Evolutionary conservation across 2,888 invertebrate genomes (phyloP).

Genomic region (Nomada goodeniana): DNA sequence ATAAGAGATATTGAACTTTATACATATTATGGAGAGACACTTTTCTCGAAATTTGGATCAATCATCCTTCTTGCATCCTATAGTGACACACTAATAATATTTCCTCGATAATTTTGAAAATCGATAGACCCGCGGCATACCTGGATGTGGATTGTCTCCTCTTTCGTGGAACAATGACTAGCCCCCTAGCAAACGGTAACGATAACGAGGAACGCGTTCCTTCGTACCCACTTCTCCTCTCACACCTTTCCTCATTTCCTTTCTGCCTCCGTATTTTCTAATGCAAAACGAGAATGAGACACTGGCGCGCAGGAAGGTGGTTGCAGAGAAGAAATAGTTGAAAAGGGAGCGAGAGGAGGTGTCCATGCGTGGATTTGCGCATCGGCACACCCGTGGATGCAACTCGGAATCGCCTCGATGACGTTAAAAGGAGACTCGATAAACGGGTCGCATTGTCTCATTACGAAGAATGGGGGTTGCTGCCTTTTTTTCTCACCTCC

Average conservation of each 20-base stretch:
- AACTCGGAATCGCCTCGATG: constrained; percentile 69
- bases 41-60: too few species aligned
- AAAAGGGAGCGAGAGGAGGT: constrained; percentile 71
- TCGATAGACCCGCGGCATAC: not conserved
- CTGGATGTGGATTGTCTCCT: not conserved
- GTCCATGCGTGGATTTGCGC: constrained; percentile 80
- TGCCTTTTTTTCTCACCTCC: constrained; percentile 28
- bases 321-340: constrained; percentile 67
- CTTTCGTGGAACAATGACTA: constrained; percentile 33
- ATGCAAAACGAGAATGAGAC: constrained; percentile 56
- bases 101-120: not conserved
- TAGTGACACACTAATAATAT: too few species aligned
- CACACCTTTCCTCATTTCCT: constrained; percentile 26
- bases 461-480: constrained; percentile 59
- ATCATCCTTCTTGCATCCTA: too few species aligned
- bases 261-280: constrained; percentile 37
- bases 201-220: constrained; percentile 75
- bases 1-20: too few species aligned
- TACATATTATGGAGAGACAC: too few species aligned
- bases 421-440: constrained; percentile 60
- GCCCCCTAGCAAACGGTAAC: constrained; percentile 75
- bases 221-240: constrained; percentile 22
- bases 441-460: constrained; percentile 60
- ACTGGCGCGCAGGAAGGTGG: constrained; percentile 43
- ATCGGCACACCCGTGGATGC: constrained; percentile 77